Evolutionary conservation across 2,113 vertebrate species (phyloP).

Genomic region (Tenebrosternarchus preto): DNA sequence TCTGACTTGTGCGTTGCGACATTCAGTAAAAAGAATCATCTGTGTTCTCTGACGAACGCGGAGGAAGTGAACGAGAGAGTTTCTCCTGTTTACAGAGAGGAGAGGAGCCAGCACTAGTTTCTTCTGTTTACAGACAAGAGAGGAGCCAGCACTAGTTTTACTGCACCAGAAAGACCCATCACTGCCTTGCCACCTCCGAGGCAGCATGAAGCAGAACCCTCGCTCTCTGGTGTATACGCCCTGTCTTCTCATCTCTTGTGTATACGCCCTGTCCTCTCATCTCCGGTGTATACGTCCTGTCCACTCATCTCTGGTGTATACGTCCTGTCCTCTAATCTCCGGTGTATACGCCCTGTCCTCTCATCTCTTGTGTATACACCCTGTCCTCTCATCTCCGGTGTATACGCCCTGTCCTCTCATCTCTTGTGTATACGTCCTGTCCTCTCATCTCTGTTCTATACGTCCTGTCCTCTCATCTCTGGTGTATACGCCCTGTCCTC

Average conservation of each 20-base stretch:
- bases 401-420: no score
- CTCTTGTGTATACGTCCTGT: slow-evolving; percentile 19
- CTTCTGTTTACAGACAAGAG: slow-evolving; percentile 63
- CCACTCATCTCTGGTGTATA: slow-evolving; percentile 44
- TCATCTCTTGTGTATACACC: slow-evolving; percentile 43
- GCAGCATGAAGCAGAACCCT: background rate
- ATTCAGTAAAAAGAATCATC: slow-evolving; percentile 59
- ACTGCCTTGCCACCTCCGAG: background rate
- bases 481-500: no score
- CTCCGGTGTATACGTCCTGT: no score
- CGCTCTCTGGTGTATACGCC: slow-evolving; percentile 24
- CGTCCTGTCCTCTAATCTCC: slow-evolving; percentile 41
- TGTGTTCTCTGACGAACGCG: slow-evolving; percentile 62
- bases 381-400: slow-evolving; percentile 42
- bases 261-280: slow-evolving; percentile 38
- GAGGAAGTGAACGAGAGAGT: slow-evolving; percentile 56
- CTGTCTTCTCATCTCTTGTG: slow-evolving; percentile 33
- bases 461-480: slow-evolving; percentile 48
- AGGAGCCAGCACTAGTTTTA: slow-evolving; percentile 63
- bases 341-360: no score
- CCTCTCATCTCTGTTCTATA: slow-evolving; percentile 38
- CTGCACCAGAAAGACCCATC: background rate
- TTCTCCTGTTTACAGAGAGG: slow-evolving; percentile 60
- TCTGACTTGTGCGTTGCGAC: slow-evolving; percentile 45
- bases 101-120: slow-evolving; percentile 65